These are phyloP conservation scores for Timandra comae DNA, from an alignment of 2,888 invertebrate species.

Conservation along the genomic window DNA sequence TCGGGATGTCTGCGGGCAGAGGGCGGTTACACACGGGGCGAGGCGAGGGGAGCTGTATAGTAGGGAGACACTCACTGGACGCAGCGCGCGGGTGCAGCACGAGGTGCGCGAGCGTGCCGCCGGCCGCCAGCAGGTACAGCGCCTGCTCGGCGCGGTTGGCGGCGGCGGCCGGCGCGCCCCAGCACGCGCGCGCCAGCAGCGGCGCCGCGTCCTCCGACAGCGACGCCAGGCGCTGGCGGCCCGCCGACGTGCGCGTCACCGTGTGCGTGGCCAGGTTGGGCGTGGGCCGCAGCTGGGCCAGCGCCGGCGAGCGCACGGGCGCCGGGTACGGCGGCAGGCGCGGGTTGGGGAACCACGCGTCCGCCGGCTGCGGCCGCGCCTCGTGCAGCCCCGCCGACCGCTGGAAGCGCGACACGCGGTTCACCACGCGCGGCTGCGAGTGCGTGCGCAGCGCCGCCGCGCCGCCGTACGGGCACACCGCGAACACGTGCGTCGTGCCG, in stretches of 20 bases:
- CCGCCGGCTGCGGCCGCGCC: constrained; percentile 29
- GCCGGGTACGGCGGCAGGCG: constrained; percentile 94
- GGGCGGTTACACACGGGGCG: not conserved
- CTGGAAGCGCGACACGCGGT: constrained; percentile 95
- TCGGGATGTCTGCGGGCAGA: constrained; percentile 84
- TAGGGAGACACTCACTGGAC: constrained; percentile 36
- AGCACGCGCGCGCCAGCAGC: constrained; percentile 84
- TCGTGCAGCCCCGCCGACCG: constrained; percentile 95
- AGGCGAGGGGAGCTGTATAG: not conserved
- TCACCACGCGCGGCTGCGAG: constrained; percentile 94
- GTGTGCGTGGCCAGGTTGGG: constrained; percentile 68
- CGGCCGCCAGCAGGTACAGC: constrained; percentile 92
- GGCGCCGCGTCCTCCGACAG: constrained; percentile 83
- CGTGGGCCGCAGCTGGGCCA: constrained; percentile 89
- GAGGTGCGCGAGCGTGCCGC: constrained; percentile 92
- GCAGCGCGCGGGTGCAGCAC: constrained; percentile 86
- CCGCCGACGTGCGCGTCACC: constrained; percentile 50
- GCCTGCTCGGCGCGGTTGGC: constrained; percentile 82
- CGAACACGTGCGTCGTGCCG: constrained; percentile 98
- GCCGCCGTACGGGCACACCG: constrained; percentile 97
- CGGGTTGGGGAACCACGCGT: constrained; percentile 88
- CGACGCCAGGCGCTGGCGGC: constrained; percentile 79
- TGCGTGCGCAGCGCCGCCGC: constrained; percentile 94
- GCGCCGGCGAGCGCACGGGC: constrained; percentile 86
- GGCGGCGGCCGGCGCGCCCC: constrained; percentile 29